Evolutionary conservation across 1,140 invertebrate species (phyloP).

Genomic region (Trichonephila inaurata): DNA sequence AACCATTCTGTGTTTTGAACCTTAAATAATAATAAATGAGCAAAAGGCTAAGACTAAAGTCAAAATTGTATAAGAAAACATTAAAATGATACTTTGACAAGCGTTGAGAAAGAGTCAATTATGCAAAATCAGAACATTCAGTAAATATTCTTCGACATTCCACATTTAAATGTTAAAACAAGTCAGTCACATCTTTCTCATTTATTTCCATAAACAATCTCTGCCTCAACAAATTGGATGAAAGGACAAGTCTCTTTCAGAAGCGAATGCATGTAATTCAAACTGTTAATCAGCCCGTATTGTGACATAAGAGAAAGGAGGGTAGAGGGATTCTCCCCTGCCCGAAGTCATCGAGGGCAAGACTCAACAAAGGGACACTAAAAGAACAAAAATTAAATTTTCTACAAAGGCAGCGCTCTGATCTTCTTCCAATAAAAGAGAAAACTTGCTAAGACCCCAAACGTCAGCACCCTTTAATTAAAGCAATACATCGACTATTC

Average conservation of each 20-base stretch:
- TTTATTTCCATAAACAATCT: neutral
- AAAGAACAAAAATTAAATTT: slow-evolving; percentile 26
- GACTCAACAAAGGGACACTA: neutral
- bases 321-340: neutral
- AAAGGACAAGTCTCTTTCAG: neutral
- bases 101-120: no score
- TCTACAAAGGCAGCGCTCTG: neutral
- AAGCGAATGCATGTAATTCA: neutral
- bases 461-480: slow-evolving; percentile 44
- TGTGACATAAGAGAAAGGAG: neutral
- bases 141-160: no score
- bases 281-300: slow-evolving; percentile 10
- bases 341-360: neutral
- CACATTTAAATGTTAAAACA: no score
- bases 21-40: no score
- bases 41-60: no score
- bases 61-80: no score
- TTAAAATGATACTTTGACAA: no score
- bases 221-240: neutral
- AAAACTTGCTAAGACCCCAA: neutral
- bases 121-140: no score
- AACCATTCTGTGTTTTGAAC: no score
- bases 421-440: slow-evolving; percentile 28
- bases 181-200: no score
- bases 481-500: slow-evolving; percentile 53